Evolutionary conservation across 1,140 invertebrate genomes (phyloP).

Genomic region (Leptinotarsa lineolata): DNA sequence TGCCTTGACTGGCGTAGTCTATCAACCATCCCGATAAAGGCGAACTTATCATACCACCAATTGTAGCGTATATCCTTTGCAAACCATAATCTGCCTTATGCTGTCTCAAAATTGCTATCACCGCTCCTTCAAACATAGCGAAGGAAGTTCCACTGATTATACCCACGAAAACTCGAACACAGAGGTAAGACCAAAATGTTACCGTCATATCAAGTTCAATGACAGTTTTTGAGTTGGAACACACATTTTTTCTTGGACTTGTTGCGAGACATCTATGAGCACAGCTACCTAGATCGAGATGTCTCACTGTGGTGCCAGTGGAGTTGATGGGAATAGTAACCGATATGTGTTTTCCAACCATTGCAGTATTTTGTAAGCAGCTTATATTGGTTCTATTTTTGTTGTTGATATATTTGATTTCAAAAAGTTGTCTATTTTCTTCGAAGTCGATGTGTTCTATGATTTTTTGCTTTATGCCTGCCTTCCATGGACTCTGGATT

Average conservation of each 20-base stretch:
- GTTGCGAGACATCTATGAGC: conserved; percentile 62
- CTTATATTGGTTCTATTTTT: conserved; percentile 28
- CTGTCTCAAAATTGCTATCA: conserved; percentile 76
- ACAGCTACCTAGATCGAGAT: conserved; percentile 50
- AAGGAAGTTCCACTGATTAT: conserved; percentile 75
- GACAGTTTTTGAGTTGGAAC: conserved; percentile 63
- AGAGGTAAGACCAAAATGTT: conserved; percentile 79
- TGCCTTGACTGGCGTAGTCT: conserved; percentile 65
- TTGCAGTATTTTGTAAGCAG: conserved; percentile 29
- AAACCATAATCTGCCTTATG: conserved; percentile 80
- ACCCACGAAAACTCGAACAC: conserved; percentile 72
- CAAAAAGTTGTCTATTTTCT: conserved; percentile 42
- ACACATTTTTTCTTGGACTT: conserved; percentile 62
- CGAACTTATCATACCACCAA: conserved; percentile 80
- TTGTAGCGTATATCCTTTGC: conserved; percentile 76
- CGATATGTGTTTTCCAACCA: conserved; percentile 40
- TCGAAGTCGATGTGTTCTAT: conserved; percentile 42
- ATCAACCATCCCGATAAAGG: conserved; percentile 77
- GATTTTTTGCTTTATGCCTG: conserved; percentile 25
- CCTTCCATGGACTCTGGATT: conserved; percentile 29
- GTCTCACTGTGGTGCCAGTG: conserved; percentile 34
- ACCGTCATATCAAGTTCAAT: conserved; percentile 67
- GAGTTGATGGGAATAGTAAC: conserved; percentile 54
- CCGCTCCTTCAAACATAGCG: conserved; percentile 83
- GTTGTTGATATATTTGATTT: conserved; percentile 30